A percentile compares a stretch with the other conserved stretches of the same genome.
phyloP scores from a whole-genome alignment of 2,888 invertebrate genomes.

The Apamea sordens region DNA sequence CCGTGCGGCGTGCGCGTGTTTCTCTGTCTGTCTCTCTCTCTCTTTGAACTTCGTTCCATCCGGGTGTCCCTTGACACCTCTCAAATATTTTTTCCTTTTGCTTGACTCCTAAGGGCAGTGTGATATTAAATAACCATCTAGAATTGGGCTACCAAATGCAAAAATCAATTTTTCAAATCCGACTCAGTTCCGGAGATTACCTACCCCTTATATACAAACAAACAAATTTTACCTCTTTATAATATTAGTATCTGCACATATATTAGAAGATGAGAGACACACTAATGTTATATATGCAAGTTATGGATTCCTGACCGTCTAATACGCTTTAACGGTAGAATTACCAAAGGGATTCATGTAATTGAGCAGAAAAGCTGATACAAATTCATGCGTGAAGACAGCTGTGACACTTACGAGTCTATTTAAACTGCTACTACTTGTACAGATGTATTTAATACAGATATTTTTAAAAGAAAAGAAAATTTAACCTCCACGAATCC shows the following conservation, averaged over 20 bases:
- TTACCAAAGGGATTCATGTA: slow-evolving; percentile 10
- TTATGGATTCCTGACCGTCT: slow-evolving; percentile 5
- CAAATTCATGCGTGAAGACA: slow-evolving; percentile 21
- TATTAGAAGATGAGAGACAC: neutral
- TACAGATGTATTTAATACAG: neutral
- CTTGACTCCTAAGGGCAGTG: neutral
- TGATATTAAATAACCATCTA: neutral
- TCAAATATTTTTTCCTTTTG: too few relatives aligned
- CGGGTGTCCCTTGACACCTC: too few relatives aligned
- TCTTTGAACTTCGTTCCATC: too few relatives aligned
- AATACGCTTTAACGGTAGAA: slow-evolving; percentile 13
- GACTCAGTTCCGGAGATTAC: neutral
- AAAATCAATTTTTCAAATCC: neutral
- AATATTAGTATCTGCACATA: neutral
- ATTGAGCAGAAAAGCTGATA: slow-evolving; percentile 34
- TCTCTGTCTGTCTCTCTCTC: too few relatives aligned
- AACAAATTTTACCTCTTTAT: neutral
- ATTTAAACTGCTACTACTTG: neutral
- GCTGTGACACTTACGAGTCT: neutral
- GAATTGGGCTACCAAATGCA: neutral
- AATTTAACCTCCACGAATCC: neutral
- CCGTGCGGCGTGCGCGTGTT: too few relatives aligned
- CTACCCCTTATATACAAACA: neutral
- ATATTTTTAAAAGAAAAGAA: neutral
- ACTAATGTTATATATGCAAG: slow-evolving; percentile 1